A percentile compares a stretch with the other conserved stretches of the same genome.
These are phyloP conservation scores for Noctua pronuba DNA, from an alignment of 2,888 invertebrate genomes.

Conservation along the genomic window DNA sequence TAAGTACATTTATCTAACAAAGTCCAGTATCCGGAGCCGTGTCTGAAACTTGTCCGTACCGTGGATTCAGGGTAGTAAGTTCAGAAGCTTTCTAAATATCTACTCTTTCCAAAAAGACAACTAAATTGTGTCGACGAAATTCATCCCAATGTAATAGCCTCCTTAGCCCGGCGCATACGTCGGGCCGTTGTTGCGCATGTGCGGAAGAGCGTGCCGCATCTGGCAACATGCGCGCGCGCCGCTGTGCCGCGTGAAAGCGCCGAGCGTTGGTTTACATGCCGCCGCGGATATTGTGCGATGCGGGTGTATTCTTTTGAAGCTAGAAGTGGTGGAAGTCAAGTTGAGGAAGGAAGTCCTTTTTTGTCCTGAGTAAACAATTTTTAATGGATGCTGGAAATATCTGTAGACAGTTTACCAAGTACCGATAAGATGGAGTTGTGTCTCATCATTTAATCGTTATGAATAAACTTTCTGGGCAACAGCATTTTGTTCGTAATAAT, in stretches of 20 bases:
- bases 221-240: conserved; percentile 69
- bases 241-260: conserved; percentile 45
- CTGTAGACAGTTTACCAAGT: neutral
- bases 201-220: conserved; percentile 77
- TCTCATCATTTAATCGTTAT: neutral
- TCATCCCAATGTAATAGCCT: neutral
- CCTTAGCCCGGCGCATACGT: conserved; percentile 30
- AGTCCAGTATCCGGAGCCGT: neutral
- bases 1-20: neutral
- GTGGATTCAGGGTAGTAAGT: neutral
- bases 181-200: conserved; percentile 52
- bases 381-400: neutral
- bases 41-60: neutral
- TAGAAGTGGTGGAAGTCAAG: conserved; percentile 21
- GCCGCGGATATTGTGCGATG: conserved; percentile 20
- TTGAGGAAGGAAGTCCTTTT: conserved; percentile 8
- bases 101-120: neutral
- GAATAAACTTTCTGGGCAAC: neutral
- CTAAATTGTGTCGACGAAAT: neutral
- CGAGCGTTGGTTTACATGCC: conserved; percentile 54
- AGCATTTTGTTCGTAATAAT: neutral
- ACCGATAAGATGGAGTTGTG: neutral
- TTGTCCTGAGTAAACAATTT: neutral
- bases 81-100: neutral
- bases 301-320: conserved; percentile 43